phyloP scores from a whole-genome alignment of 1,140 invertebrate genomes.

The Apocrypta bakeri region DNA sequence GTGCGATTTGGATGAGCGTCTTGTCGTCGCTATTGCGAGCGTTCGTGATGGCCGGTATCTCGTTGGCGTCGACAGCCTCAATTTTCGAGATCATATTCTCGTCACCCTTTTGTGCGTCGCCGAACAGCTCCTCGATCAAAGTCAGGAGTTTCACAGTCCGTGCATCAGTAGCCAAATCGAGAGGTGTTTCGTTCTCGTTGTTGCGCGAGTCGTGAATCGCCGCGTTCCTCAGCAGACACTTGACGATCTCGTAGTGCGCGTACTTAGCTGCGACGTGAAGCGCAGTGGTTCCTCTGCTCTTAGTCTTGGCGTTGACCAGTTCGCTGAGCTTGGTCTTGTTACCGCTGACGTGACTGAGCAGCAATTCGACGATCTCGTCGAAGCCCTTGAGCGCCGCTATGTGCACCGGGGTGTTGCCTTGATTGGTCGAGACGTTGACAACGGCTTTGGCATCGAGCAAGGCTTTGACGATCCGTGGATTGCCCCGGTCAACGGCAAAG shows the following conservation, averaged over 20 bases:
- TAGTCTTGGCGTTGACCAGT: slow-evolving; percentile 36
- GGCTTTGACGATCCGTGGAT: slow-evolving; percentile 76
- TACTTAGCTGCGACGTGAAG: slow-evolving; percentile 51
- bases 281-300: slow-evolving; percentile 19
- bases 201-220: slow-evolving; percentile 17
- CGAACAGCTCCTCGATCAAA: slow-evolving; percentile 48
- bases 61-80: slow-evolving; percentile 40
- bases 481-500: slow-evolving; percentile 41
- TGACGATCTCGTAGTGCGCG: background rate
- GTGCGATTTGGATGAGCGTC: slow-evolving; percentile 25
- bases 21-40: slow-evolving; percentile 37
- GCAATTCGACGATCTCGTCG: slow-evolving; percentile 78
- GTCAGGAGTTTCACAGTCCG: slow-evolving; percentile 41
- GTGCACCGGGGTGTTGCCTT: slow-evolving; percentile 83
- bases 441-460: slow-evolving; percentile 70
- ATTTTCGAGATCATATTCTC: slow-evolving; percentile 36
- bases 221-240: slow-evolving; percentile 14
- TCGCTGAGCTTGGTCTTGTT: slow-evolving; percentile 60
- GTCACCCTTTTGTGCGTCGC: slow-evolving; percentile 47
- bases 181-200: background rate
- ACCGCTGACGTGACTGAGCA: slow-evolving; percentile 77
- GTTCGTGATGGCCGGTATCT: slow-evolving; percentile 42
- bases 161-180: background rate
- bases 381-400: slow-evolving; percentile 81
- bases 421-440: slow-evolving; percentile 59